Evolutionary conservation across 1,140 invertebrate genomes (phyloP), one percentile per base, ranked within the genome.

Genomic region (Drosophila simulans): DNA sequence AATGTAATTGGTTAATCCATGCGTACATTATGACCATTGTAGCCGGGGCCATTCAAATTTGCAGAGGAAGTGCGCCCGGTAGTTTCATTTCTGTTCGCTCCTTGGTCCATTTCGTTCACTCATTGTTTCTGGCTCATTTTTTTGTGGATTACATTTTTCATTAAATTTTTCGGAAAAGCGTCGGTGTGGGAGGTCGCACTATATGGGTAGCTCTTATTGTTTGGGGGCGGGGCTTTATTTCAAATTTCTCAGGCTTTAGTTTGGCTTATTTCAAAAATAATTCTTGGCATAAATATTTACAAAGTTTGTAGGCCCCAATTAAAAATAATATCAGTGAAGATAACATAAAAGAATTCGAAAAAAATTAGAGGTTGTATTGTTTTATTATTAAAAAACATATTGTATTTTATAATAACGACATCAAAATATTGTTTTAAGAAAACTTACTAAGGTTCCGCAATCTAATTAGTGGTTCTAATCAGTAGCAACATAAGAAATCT

Each of bases 1-100:
- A 91, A 77, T 91, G 82, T 91, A 91, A 91, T 91, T 91, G 90
- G 90, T 91, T 91, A 91, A 91, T 91, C 90, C 90, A 91, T 84
- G 90, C 90, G 85, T 84, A 81, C 80, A 80, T 86, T 90, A 90
- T 78, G 80, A 65, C 73, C 69, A 63, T 73, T 70, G 64, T 74
- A 71, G 42, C 69, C 83, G 60, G 54, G 60, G 60, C 75, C 56
- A 78, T 52, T 60, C 68, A 40, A 69, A 77, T 63, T 70, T 73
- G 63, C 73, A 54, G 49, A 77, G 82, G 77, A 85, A 86, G 74
- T 85, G 60, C 68, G 42, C 78, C 52, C 62, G 76, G 57, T 58
- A 76, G 54, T 70, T 81, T 57, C 73, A 57, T 60, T 74, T 42
- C 53, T 22, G 53, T 57, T 42, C 25, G 54, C 60, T 53, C 45